phyloP scores from a whole-genome alignment of 2,797 vertebrate species.

The Rousettus madagascariensis region DNA sequence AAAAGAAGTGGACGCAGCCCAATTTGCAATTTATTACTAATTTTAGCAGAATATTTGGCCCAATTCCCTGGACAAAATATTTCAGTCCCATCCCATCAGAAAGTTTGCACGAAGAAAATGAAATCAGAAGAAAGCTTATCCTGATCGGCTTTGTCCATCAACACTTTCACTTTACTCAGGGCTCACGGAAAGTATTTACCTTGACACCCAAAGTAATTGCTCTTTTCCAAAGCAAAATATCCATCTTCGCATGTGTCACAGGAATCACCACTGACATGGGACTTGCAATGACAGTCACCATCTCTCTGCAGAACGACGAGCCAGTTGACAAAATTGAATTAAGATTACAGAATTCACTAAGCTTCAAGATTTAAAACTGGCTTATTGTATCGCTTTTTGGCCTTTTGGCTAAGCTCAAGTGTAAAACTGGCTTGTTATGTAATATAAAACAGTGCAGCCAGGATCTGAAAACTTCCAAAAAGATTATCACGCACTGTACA shows the following conservation, averaged over 20 bases:
- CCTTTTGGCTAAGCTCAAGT: too few species aligned
- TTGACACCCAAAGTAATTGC: conserved; percentile 94
- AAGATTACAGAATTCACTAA: background rate
- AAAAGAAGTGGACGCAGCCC: background rate
- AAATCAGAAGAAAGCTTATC: background rate
- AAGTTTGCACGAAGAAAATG: background rate
- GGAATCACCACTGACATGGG: conserved; percentile 85
- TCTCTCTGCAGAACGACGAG: conserved; percentile 82
- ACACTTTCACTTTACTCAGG: background rate
- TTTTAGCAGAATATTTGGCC: background rate
- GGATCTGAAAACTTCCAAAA: background rate
- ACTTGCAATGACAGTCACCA: conserved; percentile 94
- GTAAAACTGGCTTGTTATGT: background rate
- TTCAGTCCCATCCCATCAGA: background rate
- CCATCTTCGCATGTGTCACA: conserved; percentile 92
- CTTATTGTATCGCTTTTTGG: too few species aligned
- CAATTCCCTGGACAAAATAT: background rate
- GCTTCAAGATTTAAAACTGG: background rate
- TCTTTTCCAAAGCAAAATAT: conserved; percentile 90
- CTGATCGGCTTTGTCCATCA: background rate
- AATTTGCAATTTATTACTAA: background rate
- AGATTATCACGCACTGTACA: background rate
- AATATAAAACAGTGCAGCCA: accelerated
- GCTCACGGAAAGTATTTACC: conserved; percentile 81
- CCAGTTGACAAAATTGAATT: background rate